Conservation (phyloP, 2,797 vertebrate genomes). For the Tarsius wallacei region DNA sequence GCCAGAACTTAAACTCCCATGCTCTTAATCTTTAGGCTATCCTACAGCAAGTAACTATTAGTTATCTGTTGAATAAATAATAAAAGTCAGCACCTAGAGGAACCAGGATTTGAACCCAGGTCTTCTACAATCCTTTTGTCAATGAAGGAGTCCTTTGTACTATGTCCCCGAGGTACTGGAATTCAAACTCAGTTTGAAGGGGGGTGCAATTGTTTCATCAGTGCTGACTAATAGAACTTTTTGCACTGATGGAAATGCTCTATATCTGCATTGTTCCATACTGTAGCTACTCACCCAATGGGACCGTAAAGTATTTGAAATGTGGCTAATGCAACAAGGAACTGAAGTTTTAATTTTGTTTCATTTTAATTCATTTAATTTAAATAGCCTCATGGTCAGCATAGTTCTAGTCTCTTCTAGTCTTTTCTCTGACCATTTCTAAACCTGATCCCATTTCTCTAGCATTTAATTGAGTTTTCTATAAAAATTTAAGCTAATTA, state of each 20-base stretch:
- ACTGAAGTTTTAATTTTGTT: neutral
- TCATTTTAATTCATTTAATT: slow-evolving; percentile 26
- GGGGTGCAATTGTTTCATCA: neutral
- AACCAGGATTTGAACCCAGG: neutral
- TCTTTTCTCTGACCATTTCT: slow-evolving; percentile 6
- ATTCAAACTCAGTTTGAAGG: neutral
- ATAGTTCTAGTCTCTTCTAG: slow-evolving; percentile 4
- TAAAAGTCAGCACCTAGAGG: neutral
- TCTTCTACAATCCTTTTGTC: neutral
- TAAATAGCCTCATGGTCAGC: neutral
- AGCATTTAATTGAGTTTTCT: neutral
- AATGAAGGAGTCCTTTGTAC: neutral
- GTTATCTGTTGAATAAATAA: neutral
- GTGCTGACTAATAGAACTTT: neutral
- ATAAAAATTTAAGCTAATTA: slow-evolving; percentile 7
- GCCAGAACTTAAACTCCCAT: neutral
- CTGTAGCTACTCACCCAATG: neutral
- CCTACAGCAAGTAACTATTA: neutral
- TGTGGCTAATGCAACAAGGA: neutral
- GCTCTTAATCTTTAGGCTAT: neutral
- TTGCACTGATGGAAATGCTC: neutral
- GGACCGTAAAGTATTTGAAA: neutral
- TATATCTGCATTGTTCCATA: neutral
- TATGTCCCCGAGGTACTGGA: neutral
- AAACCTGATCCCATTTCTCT: neutral